A percentile compares a stretch with the other conserved stretches of the same genome.
Conservation (phyloP, 2,888 invertebrate genomes). For the Lepidochitona cinerea region DNA sequence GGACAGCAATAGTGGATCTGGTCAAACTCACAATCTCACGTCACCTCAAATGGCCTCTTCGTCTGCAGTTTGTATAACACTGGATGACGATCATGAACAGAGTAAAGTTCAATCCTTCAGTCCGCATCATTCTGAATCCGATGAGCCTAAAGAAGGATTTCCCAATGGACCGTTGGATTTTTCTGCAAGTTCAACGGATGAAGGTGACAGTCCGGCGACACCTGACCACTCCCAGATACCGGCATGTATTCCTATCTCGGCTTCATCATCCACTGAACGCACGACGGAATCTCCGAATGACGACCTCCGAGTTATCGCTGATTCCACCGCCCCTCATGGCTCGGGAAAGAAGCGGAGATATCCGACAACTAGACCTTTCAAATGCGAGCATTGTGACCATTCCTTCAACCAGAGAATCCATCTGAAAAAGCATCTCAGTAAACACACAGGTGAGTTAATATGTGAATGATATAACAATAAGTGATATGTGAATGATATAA, state of each 20-base stretch:
- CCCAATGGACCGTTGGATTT: not conserved
- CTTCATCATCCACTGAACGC: not conserved
- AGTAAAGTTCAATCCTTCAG: too few species aligned
- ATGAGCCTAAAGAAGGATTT: not conserved
- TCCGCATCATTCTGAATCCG: not conserved
- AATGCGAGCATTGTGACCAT: slow-evolving; percentile 65
- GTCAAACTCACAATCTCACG: not conserved
- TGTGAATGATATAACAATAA: too few species aligned
- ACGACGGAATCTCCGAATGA: too few species aligned
- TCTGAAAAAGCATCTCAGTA: slow-evolving; percentile 70
- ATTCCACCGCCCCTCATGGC: not conserved
- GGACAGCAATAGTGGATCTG: not conserved
- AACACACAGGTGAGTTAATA: slow-evolving; percentile 67
- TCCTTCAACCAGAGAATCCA: slow-evolving; percentile 70
- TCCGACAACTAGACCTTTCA: slow-evolving; percentile 63
- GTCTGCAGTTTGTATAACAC: not conserved
- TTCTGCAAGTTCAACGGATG: not conserved
- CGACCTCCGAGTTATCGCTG: not conserved
- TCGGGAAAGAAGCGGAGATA: slow-evolving; percentile 46
- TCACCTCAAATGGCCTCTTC: not conserved
- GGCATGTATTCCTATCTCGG: not conserved
- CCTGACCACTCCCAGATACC: not conserved
- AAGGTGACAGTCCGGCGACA: not conserved
- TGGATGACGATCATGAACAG: too few species aligned
- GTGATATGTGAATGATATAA: too few species aligned